Evolutionary conservation across 2,797 vertebrate genomes (phyloP).

Genomic region (Molossus molossus): DNA sequence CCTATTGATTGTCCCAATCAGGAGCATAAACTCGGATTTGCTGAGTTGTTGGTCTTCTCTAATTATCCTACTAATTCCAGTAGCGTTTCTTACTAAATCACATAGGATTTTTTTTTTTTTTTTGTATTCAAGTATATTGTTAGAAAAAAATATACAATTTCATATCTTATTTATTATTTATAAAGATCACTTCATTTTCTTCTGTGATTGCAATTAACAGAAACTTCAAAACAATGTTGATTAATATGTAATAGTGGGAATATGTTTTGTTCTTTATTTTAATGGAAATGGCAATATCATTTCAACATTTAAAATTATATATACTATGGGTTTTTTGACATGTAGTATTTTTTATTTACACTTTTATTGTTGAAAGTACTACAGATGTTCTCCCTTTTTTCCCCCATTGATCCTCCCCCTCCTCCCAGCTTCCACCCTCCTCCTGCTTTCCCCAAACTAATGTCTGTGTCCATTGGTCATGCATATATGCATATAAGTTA

Average conservation of each 20-base stretch:
- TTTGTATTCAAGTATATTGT: background rate
- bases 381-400: too few relatives aligned
- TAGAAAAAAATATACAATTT: background rate
- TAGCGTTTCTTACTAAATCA: background rate
- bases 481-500: too few relatives aligned
- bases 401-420: too few relatives aligned
- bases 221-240: background rate
- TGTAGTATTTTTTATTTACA: background rate
- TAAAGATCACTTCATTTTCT: background rate
- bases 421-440: too few relatives aligned
- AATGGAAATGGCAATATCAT: background rate
- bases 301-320: slow-evolving; percentile 7
- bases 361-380: too few relatives aligned
- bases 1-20: background rate
- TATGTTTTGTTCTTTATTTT: background rate
- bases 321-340: background rate
- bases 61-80: background rate
- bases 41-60: background rate
- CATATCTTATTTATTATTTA: background rate
- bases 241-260: background rate
- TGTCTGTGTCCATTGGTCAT: too few relatives aligned
- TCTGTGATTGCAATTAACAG: background rate
- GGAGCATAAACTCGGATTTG: background rate
- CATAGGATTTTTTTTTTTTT: background rate
- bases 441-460: too few relatives aligned